These are phyloP conservation scores for Fratercula arctica DNA, from an alignment of 2,797 vertebrate species.

Conservation along the genomic window DNA sequence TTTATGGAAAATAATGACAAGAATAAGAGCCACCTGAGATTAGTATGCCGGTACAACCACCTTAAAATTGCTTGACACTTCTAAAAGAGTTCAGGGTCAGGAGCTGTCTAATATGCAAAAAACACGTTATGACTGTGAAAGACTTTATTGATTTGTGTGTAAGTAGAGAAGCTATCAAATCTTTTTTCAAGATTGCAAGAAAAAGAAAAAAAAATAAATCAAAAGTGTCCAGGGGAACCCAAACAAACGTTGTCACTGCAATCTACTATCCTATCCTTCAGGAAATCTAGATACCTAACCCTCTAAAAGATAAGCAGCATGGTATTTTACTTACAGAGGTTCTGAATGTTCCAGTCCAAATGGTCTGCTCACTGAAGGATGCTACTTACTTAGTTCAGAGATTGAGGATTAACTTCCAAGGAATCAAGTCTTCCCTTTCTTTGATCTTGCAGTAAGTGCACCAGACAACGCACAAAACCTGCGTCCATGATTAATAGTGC, in stretches of 20 bases:
- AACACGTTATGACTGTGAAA: background rate
- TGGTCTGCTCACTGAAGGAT: background rate
- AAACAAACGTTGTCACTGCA: background rate
- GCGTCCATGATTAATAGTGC: background rate
- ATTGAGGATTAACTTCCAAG: background rate
- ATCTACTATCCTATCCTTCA: background rate
- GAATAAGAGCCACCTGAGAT: background rate
- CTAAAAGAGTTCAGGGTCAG: background rate
- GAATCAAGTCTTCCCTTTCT: background rate
- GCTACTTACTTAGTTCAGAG: background rate
- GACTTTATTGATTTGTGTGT: background rate
- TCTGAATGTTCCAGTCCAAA: background rate
- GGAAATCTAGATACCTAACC: background rate
- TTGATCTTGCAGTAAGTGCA: background rate
- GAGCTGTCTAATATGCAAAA: background rate
- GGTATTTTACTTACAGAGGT: conserved; percentile 30
- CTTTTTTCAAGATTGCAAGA: background rate
- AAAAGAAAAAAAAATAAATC: background rate
- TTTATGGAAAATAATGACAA: background rate
- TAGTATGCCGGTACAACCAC: background rate
- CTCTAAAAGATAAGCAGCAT: background rate
- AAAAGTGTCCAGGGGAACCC: background rate
- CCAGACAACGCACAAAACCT: conserved; percentile 2
- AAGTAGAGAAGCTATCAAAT: background rate
- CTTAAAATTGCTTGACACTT: background rate